These are phyloP conservation scores for Tipula lateralis DNA, from an alignment of 2,888 invertebrate species.

Conservation along the genomic window DNA sequence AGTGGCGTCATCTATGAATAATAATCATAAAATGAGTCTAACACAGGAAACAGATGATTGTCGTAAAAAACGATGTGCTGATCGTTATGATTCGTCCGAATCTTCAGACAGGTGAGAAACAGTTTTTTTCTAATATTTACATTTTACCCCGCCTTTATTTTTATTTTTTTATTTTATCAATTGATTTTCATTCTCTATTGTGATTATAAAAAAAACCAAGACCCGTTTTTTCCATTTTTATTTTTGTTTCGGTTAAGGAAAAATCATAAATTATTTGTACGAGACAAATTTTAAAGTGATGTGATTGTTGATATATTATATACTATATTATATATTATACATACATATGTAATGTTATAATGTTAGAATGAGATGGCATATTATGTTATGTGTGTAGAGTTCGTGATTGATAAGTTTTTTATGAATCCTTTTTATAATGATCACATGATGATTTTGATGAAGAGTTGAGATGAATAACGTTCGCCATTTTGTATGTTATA, in stretches of 20 bases:
- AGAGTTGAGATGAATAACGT: background rate
- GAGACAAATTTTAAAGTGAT: too few species aligned
- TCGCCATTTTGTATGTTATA: background rate
- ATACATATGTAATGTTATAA: background rate
- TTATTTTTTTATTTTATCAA: background rate
- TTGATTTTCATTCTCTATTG: slow-evolving; percentile 11
- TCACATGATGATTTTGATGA: background rate
- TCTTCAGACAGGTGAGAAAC: slow-evolving; percentile 82
- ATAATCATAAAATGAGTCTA: background rate
- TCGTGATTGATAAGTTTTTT: background rate
- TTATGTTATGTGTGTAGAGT: background rate
- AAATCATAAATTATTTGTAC: slow-evolving; percentile 3
- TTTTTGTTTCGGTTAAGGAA: background rate
- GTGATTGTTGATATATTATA: background rate
- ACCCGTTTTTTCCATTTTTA: background rate
- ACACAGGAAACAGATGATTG: slow-evolving; percentile 52
- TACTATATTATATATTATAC: background rate
- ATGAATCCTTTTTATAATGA: background rate
- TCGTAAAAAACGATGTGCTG: slow-evolving; percentile 79
- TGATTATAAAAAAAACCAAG: slow-evolving; percentile 24
- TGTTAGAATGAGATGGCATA: background rate
- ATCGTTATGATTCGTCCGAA: slow-evolving; percentile 90
- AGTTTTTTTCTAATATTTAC: background rate
- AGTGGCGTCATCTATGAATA: slow-evolving; percentile 16
- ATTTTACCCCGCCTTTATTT: slow-evolving; percentile 7